phyloP scores from a whole-genome alignment of 1,140 invertebrate species.

The Heliconius hermathena region DNA sequence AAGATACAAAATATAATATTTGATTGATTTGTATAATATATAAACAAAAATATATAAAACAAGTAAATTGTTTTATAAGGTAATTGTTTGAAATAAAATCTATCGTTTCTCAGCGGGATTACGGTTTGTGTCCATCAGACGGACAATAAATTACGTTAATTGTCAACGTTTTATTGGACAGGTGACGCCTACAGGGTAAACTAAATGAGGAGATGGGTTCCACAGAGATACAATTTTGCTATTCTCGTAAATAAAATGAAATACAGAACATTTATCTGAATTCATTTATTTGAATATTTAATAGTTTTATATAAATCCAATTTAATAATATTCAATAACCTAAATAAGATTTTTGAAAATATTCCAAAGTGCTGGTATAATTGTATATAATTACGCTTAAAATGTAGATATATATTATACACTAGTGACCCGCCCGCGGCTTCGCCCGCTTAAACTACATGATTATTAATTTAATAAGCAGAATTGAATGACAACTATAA shows the following conservation, averaged over 20 bases:
- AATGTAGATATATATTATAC: no score
- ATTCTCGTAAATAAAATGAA: slow-evolving; percentile 10
- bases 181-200: slow-evolving; percentile 49
- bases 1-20: background rate
- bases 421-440: no score
- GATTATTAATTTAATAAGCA: no score
- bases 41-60: background rate
- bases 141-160: slow-evolving; percentile 63
- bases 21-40: background rate
- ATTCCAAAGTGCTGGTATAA: no score
- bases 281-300: background rate
- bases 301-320: background rate
- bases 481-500: no score
- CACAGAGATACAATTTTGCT: slow-evolving; percentile 26
- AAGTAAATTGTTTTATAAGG: slow-evolving; percentile 22
- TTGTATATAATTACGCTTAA: no score
- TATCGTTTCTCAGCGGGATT: slow-evolving; percentile 43
- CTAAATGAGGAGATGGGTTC: slow-evolving; percentile 29
- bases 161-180: slow-evolving; percentile 67
- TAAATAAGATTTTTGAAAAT: no score
- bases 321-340: no score
- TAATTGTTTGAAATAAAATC: slow-evolving; percentile 38
- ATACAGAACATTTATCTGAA: background rate
- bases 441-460: no score
- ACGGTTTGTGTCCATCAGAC: slow-evolving; percentile 51